Evolutionary conservation across 2,888 invertebrate genomes (phyloP).

Genomic region (Erannis defoliaria): DNA sequence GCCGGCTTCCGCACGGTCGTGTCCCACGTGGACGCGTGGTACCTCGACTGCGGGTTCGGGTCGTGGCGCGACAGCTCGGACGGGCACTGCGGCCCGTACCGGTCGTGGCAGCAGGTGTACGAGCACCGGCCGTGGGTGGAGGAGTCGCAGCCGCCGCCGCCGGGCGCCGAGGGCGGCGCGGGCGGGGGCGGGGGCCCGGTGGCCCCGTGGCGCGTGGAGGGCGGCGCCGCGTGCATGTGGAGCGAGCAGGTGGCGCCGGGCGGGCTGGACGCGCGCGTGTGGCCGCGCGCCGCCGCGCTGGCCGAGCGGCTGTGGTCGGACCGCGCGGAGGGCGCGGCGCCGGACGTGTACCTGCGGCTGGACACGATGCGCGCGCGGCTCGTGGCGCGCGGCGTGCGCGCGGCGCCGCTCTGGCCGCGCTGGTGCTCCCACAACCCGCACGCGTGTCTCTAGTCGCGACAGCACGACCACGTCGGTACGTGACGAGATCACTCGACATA

Average conservation of each 20-base stretch:
- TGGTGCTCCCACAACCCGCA: slow-evolving; percentile 93
- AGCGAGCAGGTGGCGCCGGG: slow-evolving; percentile 92
- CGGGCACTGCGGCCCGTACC: slow-evolving; percentile 95
- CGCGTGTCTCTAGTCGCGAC: slow-evolving; percentile 86
- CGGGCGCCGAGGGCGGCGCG: slow-evolving; percentile 80
- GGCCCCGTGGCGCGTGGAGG: slow-evolving; percentile 86
- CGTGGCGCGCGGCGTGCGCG: slow-evolving; percentile 87
- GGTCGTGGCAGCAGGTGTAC: slow-evolving; percentile 95
- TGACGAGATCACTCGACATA: background rate
- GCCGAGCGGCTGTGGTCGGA: slow-evolving; percentile 93
- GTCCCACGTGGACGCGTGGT: slow-evolving; percentile 96
- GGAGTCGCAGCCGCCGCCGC: slow-evolving; percentile 52
- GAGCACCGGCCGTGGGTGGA: slow-evolving; percentile 92
- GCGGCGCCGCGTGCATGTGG: slow-evolving; percentile 95
- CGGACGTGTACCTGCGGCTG: slow-evolving; percentile 89
- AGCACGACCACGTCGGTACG: too few relatives aligned
- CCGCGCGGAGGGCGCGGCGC: slow-evolving; percentile 78
- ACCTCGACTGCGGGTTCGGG: slow-evolving; percentile 95
- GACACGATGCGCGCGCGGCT: slow-evolving; percentile 89
- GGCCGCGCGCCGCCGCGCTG: slow-evolving; percentile 94
- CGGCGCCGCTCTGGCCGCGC: slow-evolving; percentile 91
- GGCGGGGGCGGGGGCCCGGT: slow-evolving; percentile 83
- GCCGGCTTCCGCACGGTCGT: slow-evolving; percentile 92
- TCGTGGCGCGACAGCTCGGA: slow-evolving; percentile 94
- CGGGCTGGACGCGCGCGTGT: slow-evolving; percentile 92